phyloP scores from a whole-genome alignment of 2,113 vertebrate genomes.

The Eupsittula cactorum region DNA sequence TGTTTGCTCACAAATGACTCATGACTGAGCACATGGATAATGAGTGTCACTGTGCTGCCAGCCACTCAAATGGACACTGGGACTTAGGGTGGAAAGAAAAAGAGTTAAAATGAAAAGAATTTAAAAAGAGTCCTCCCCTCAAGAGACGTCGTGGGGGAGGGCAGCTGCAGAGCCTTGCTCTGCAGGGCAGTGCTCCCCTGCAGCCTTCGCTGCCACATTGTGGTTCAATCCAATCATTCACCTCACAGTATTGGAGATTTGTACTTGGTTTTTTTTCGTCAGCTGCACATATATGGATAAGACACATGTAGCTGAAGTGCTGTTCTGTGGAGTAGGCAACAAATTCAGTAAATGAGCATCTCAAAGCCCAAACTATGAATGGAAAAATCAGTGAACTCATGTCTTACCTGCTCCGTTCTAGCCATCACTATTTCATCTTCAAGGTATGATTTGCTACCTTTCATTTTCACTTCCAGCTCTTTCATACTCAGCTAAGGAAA shows the following conservation, averaged over 20 bases:
- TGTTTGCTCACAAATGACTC: neutral
- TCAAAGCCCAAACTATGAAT: neutral
- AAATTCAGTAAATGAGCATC: neutral
- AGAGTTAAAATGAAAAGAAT: neutral
- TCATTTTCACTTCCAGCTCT: neutral
- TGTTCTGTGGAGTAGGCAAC: neutral
- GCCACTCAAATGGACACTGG: neutral
- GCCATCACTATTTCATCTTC: neutral
- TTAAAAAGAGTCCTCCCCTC: rapidly evolving
- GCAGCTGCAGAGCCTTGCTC: neutral
- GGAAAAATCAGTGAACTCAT: neutral
- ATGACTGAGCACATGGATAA: neutral
- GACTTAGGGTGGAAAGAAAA: neutral
- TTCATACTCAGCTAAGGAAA: neutral
- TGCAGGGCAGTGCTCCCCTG: neutral
- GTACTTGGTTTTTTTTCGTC: neutral
- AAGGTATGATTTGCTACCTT: neutral
- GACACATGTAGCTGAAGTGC: neutral
- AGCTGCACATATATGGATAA: neutral
- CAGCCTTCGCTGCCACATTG: neutral
- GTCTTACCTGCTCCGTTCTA: neutral
- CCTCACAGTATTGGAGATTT: neutral
- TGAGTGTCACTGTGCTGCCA: neutral
- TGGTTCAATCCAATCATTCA: neutral
- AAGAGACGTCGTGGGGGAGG: rapidly evolving